Evolutionary conservation across 2,113 vertebrate species (phyloP).

Genomic region (Urocynchramus pylzowi): DNA sequence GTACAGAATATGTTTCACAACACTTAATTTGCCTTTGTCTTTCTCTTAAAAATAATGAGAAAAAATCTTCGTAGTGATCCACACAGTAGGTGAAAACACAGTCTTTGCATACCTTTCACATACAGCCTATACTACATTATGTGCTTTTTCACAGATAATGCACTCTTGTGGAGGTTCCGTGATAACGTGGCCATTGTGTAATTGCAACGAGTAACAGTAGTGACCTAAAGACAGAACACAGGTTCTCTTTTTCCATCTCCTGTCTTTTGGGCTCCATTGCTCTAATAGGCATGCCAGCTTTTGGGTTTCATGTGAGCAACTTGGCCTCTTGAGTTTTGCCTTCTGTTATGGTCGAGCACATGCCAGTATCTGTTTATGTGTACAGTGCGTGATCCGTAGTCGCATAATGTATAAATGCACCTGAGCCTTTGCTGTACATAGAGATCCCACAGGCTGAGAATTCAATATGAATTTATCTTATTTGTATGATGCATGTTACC

Average conservation of each 20-base stretch:
- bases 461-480: background rate
- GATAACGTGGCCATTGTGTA: background rate
- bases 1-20: conserved; percentile 1
- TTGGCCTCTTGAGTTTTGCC: conserved; percentile 43
- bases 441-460: background rate
- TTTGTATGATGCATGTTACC: conserved; percentile 15
- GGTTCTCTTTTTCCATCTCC: background rate
- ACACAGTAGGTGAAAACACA: background rate
- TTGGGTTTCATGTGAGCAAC: background rate
- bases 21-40: conserved; percentile 23
- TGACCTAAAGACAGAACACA: background rate
- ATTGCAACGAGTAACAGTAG: background rate
- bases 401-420: background rate
- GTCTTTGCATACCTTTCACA: conserved; percentile 18
- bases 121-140: conserved; percentile 3
- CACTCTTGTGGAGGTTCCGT: background rate
- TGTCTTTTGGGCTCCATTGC: background rate
- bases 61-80: background rate
- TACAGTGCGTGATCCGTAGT: background rate
- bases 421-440: background rate
- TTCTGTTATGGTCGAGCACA: conserved; percentile 66
- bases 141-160: background rate
- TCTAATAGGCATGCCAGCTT: background rate
- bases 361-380: background rate
- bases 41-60: background rate